Percentiles rank a stretch among this genome's conserved stretches.
Evolutionary conservation across 2,888 invertebrate species (phyloP).

Genomic region (Aphelenchoides bicaudatus): DNA sequence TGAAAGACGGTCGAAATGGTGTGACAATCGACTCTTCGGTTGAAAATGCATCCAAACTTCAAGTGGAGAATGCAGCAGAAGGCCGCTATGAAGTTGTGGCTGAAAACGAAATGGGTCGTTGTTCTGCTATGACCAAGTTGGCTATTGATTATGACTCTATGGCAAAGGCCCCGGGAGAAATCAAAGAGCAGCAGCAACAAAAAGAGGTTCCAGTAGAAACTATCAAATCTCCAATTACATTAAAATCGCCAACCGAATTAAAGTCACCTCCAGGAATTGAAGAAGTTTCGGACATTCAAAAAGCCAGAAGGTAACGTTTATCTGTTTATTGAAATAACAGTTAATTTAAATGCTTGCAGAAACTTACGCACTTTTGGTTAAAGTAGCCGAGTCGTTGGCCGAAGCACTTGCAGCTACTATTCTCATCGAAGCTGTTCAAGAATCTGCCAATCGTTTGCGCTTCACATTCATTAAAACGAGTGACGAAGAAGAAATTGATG

Average conservation of each 20-base stretch:
- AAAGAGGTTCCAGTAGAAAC: no score
- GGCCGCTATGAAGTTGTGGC: constrained; percentile 38
- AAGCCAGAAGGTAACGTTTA: no score
- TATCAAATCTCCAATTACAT: no score
- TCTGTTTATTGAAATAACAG: no score
- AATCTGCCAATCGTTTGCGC: constrained; percentile 37
- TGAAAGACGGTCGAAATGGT: constrained; percentile 23
- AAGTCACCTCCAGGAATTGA: no score
- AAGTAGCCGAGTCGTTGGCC: constrained; percentile 57
- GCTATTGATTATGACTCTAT: neutral
- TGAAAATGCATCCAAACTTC: constrained; percentile 32
- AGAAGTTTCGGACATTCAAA: no score
- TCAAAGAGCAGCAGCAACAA: neutral
- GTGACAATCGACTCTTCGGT: constrained; percentile 15
- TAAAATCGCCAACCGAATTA: constrained; percentile 1
- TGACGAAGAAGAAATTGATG: constrained; percentile 23
- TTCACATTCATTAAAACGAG: constrained; percentile 12
- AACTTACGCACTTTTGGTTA: constrained; percentile 42
- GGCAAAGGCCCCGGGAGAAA: no score
- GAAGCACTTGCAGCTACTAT: constrained; percentile 54
- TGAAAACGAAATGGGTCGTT: constrained; percentile 25
- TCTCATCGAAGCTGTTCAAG: constrained; percentile 52
- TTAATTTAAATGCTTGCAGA: no score
- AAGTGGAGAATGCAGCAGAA: constrained; percentile 52
- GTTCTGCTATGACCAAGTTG: constrained; percentile 13